These are phyloP conservation scores for Hyperoodon ampullatus DNA, from an alignment of 2,113 vertebrate species.

Conservation along the genomic window DNA sequence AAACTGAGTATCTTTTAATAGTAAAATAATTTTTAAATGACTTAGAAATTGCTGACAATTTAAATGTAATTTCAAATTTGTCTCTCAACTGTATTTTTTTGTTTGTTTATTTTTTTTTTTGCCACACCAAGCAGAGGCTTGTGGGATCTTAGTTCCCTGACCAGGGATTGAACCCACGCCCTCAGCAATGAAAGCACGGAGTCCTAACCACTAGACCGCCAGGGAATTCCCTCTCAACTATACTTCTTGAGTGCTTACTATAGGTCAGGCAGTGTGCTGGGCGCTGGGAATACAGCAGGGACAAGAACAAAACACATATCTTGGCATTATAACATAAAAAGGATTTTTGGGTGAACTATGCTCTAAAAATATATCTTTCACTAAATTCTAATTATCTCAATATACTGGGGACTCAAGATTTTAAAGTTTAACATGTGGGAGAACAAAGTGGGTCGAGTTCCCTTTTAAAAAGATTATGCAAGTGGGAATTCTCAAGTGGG, in stretches of 20 bases:
- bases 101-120: neutral
- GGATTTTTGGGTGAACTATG: neutral
- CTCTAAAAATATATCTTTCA: neutral
- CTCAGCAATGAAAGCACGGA: neutral
- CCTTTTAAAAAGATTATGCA: neutral
- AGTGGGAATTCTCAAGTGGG: neutral
- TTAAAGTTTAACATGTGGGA: constrained; percentile 3
- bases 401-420: neutral
- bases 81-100: neutral
- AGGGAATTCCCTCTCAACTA: neutral
- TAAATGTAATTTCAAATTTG: constrained; percentile 8
- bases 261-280: neutral
- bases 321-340: neutral
- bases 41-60: constrained; percentile 31
- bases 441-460: neutral
- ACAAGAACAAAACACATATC: neutral
- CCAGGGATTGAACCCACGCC: neutral
- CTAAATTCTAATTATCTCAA: neutral
- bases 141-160: neutral
- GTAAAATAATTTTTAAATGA: constrained; percentile 9
- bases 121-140: neutral
- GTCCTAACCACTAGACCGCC: neutral
- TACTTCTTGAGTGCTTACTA: neutral
- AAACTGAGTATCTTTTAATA: constrained; percentile 12
- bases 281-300: neutral